Evolutionary conservation across 2,888 invertebrate species (phyloP).

Genomic region (Lasioglossum villosulum): DNA sequence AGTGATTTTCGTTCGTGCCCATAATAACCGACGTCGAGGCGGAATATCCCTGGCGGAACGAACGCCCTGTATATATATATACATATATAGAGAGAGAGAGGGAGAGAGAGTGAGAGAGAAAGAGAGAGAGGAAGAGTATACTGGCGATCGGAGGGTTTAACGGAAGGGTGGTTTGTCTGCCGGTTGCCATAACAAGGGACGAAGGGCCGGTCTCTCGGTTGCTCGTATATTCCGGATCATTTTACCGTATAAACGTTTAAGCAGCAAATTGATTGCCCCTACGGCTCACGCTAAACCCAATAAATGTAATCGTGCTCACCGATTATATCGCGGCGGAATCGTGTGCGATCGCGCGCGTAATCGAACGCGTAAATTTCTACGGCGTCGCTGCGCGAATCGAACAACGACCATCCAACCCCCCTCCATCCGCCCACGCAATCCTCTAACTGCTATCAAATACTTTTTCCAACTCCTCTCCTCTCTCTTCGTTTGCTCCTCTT

Average conservation of each 20-base stretch:
- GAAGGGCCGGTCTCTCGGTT: conserved; percentile 41
- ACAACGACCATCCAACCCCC: not conserved
- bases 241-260: conserved; percentile 74
- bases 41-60: conserved; percentile 31
- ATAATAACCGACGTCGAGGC: conserved; percentile 61
- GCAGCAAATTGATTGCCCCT: conserved; percentile 66
- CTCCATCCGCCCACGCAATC: not conserved
- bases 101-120: not conserved
- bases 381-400: conserved; percentile 19
- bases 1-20: conserved; percentile 69
- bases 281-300: conserved; percentile 62
- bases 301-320: conserved; percentile 61
- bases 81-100: not conserved
- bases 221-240: conserved; percentile 70
- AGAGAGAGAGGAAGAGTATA: not conserved
- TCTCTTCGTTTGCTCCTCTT: not conserved
- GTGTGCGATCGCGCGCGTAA: conserved; percentile 44
- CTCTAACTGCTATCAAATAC: conserved; percentile 2
- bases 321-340: conserved; percentile 54
- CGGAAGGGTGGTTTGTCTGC: conserved; percentile 64
- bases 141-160: conserved; percentile 53
- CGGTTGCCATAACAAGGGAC: conserved; percentile 65
- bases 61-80: conserved; percentile 13
- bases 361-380: conserved; percentile 49
- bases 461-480: not conserved